These are phyloP conservation scores for Fragum sueziense DNA, from an alignment of 2,888 invertebrate genomes.

Conservation along the genomic window DNA sequence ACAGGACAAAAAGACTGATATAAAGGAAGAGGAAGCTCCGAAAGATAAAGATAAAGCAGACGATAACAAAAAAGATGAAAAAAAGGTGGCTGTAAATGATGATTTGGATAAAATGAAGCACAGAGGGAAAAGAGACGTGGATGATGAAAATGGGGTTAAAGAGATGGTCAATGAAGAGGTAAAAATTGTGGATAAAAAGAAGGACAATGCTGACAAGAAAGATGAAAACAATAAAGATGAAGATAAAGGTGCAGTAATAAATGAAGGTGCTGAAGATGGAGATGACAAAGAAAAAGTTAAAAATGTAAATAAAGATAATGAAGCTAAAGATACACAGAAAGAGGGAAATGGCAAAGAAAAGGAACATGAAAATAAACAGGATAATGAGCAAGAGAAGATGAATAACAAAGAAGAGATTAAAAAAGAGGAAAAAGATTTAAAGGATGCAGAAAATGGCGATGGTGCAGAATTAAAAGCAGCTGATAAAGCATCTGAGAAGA, in stretches of 20 bases:
- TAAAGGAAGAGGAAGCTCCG: neutral
- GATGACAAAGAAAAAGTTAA: neutral
- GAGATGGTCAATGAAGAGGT: neutral
- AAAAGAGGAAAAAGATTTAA: neutral
- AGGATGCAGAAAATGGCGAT: neutral
- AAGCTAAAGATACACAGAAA: neutral
- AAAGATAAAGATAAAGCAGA: neutral
- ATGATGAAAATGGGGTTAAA: neutral
- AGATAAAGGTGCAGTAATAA: neutral
- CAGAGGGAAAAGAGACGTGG: conserved; percentile 39
- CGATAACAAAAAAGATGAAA: neutral
- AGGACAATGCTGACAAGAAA: neutral
- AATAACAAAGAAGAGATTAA: conserved; percentile 2
- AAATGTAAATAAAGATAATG: neutral
- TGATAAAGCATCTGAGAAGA: neutral
- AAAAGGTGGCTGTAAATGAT: neutral
- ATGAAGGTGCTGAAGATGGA: neutral
- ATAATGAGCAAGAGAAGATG: neutral
- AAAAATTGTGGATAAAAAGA: neutral
- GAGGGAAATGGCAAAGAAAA: neutral
- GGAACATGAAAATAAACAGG: neutral
- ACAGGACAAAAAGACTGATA: neutral
- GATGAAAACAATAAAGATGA: neutral
- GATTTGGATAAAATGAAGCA: conserved; percentile 34
- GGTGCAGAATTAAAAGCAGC: neutral